A percentile compares a stretch with the other conserved stretches of the same genome.
Evolutionary conservation across 2,797 vertebrate genomes (phyloP).

Genomic region (Lepidocolaptes lacrymiger): DNA sequence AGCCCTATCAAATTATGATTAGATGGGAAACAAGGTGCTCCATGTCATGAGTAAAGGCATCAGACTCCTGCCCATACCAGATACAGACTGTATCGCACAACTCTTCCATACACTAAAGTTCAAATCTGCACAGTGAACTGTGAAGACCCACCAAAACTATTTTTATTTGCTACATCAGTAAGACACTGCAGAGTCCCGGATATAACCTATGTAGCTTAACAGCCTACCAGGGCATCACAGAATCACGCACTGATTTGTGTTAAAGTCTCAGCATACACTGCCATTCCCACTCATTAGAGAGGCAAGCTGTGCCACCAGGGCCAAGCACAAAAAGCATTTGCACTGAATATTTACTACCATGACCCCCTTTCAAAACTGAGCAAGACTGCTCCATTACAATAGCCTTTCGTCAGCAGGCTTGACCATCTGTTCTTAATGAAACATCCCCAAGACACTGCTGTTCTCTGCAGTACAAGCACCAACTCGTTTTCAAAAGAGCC

Average conservation of each 20-base stretch:
- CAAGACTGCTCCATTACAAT: background rate
- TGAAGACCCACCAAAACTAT: background rate
- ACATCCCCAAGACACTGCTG: background rate
- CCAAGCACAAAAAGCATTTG: background rate
- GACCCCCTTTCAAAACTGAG: background rate
- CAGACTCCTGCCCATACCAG: background rate
- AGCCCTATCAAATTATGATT: background rate
- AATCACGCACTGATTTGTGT: background rate
- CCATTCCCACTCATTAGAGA: background rate
- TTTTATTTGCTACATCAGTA: background rate
- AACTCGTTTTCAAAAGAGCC: background rate
- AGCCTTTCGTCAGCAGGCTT: background rate
- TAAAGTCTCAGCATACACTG: background rate
- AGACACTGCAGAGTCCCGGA: background rate
- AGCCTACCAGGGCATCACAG: background rate
- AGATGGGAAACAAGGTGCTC: background rate
- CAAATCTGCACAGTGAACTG: background rate
- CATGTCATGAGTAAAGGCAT: background rate
- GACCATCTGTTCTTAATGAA: constrained; percentile 32
- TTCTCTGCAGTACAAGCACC: background rate
- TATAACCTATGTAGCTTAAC: background rate
- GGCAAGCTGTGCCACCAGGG: background rate
- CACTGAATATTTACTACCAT: background rate
- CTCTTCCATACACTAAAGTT: background rate
- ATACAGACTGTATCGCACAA: background rate